phyloP scores from a whole-genome alignment of 1,140 invertebrate genomes.

The Steinernema feltiae region DNA sequence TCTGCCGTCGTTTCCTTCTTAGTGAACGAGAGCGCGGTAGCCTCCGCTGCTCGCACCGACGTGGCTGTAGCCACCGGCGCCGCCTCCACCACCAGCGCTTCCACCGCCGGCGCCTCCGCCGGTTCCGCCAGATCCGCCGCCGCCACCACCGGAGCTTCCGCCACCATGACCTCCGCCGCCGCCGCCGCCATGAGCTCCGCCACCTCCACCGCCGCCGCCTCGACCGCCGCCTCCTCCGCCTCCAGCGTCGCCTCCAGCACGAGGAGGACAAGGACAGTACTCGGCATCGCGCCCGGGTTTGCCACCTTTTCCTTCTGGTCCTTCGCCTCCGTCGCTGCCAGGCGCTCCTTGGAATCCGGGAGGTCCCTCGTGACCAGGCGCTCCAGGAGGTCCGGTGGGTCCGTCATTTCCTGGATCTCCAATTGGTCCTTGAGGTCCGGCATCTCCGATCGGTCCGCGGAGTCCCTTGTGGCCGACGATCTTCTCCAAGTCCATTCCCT shows the following conservation, averaged over 20 bases:
- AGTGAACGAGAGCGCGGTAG: not conserved
- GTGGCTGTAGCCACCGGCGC: not conserved
- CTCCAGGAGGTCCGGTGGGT: conserved; percentile 10
- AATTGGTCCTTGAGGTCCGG: not conserved
- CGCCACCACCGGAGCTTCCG: conserved; percentile 23
- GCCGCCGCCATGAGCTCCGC: conserved; percentile 27
- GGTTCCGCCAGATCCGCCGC: conserved; percentile 28
- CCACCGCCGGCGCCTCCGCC: conserved; percentile 28
- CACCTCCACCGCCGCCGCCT: conserved; percentile 23
- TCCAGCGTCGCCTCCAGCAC: conserved; percentile 24
- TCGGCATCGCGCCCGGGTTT: conserved; percentile 35
- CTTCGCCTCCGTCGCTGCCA: not conserved
- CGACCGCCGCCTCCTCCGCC: conserved; percentile 5
- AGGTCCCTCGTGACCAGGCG: not conserved
- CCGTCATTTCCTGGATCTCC: conserved; percentile 4
- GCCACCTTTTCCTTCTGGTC: conserved; percentile 1
- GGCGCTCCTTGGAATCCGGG: not conserved
- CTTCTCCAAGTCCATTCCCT: not conserved
- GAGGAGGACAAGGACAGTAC: conserved; percentile 35
- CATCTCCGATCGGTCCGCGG: not conserved
- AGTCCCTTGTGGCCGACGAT: not conserved
- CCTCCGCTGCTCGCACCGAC: not conserved
- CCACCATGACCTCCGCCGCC: conserved; percentile 22
- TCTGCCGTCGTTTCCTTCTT: too few species aligned
- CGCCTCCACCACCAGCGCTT: conserved; percentile 21